A percentile compares a stretch with the other conserved stretches of the same genome.
Conservation (phyloP, 2,888 invertebrate species). For the Chloroclysta siterata region DNA sequence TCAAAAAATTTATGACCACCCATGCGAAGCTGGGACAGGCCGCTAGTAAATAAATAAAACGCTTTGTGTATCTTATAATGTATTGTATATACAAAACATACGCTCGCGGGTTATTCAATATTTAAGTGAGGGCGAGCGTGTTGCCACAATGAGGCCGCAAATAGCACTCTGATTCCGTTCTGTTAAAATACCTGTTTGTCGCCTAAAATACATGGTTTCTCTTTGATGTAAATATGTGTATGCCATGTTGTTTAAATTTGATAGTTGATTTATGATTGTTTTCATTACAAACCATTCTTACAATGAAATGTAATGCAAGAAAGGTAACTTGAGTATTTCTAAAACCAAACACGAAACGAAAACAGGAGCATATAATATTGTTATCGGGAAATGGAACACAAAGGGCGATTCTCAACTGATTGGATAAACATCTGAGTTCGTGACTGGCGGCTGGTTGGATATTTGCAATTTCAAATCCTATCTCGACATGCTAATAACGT, state of each 20-base stretch:
- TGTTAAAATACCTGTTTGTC: slow-evolving; percentile 65
- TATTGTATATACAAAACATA: slow-evolving; percentile 16
- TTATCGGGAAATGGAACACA: slow-evolving; percentile 42
- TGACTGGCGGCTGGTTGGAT: slow-evolving; percentile 52
- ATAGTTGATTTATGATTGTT: not conserved
- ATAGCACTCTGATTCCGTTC: slow-evolving; percentile 68
- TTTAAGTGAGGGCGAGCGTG: slow-evolving; percentile 44
- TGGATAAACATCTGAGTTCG: slow-evolving; percentile 56
- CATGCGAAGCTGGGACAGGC: no score
- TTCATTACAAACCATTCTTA: not conserved
- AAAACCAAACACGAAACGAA: slow-evolving; percentile 42
- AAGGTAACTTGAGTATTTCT: slow-evolving; percentile 21
- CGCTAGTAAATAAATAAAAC: no score
- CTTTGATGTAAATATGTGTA: slow-evolving; percentile 16
- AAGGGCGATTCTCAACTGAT: slow-evolving; percentile 51
- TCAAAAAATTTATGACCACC: no score
- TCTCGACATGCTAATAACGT: slow-evolving; percentile 56
- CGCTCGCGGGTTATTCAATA: slow-evolving; percentile 27
- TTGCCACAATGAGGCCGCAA: slow-evolving; percentile 56
- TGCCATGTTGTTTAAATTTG: not conserved
- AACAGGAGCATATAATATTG: slow-evolving; percentile 22
- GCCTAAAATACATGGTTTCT: slow-evolving; percentile 36
- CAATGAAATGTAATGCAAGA: slow-evolving; percentile 2
- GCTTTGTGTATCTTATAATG: no score
- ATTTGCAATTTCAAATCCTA: slow-evolving; percentile 60